phyloP scores from a whole-genome alignment of 2,888 invertebrate species.

The Troides helena region DNA sequence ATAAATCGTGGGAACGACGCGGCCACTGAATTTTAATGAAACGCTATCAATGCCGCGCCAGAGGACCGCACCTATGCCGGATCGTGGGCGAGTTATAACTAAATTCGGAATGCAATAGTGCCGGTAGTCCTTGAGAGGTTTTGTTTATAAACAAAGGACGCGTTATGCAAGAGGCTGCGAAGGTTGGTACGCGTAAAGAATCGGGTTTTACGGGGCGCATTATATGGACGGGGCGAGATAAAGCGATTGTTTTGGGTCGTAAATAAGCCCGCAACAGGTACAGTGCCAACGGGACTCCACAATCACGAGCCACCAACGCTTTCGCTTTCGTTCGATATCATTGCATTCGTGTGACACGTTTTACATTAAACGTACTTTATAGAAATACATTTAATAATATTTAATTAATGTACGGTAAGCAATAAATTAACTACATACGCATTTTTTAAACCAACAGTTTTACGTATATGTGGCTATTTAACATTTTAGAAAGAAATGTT shows the following conservation, averaged over 20 bases:
- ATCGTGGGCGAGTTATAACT: conserved; percentile 55
- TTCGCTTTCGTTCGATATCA: conserved; percentile 74
- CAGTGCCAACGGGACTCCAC: conserved; percentile 70
- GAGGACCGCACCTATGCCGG: conserved; percentile 36
- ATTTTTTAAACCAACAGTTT: background rate
- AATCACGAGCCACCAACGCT: conserved; percentile 68
- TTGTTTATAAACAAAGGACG: conserved; percentile 77
- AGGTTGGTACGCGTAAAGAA: conserved; percentile 61
- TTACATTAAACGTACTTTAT: conserved; percentile 21
- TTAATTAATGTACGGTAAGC: conserved; percentile 3
- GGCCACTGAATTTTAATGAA: conserved; percentile 55
- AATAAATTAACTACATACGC: background rate
- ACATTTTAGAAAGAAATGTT: too few relatives aligned
- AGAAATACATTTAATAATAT: background rate
- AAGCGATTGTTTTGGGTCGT: conserved; percentile 80
- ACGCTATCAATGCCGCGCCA: conserved; percentile 29
- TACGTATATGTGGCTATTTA: background rate
- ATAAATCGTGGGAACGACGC: conserved; percentile 45
- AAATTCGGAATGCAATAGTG: conserved; percentile 53
- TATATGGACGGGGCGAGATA: conserved; percentile 75
- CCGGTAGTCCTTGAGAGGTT: conserved; percentile 64
- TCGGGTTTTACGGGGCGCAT: conserved; percentile 73
- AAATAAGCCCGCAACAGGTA: conserved; percentile 80
- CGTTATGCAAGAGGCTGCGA: conserved; percentile 74
- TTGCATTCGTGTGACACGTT: conserved; percentile 52